Evolutionary conservation across 92 coral and sea anemone genomes (phyloP).

Genomic region (Phenganax stokvisi): DNA sequence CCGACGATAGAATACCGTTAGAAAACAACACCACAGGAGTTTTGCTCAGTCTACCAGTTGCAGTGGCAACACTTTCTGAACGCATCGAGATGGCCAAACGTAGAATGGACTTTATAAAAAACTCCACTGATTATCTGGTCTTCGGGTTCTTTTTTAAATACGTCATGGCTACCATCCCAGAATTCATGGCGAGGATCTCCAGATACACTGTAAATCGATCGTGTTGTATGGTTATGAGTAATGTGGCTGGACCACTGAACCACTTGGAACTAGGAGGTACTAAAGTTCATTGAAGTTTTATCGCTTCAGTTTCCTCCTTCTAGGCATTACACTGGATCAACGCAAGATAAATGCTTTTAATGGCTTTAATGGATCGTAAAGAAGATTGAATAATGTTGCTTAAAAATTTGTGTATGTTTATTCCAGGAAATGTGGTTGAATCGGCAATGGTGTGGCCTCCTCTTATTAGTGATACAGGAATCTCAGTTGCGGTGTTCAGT

Average conservation of each 20-base stretch:
- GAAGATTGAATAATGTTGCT: not conserved
- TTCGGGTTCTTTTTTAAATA: constrained; percentile 73
- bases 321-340: too few relatives aligned
- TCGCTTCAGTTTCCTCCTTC: too few relatives aligned
- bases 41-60: constrained; percentile 77
- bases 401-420: not conserved
- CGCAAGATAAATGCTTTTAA: too few relatives aligned
- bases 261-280: constrained; percentile 64
- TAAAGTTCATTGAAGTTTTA: not conserved
- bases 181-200: constrained; percentile 71
- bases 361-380: too few relatives aligned
- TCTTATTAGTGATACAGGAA: constrained; percentile 82
- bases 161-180: constrained; percentile 77
- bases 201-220: constrained; percentile 63
- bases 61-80: constrained; percentile 52
- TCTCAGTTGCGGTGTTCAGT: constrained; percentile 86
- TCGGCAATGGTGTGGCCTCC: constrained; percentile 98
- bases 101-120: constrained; percentile 83
- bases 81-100: constrained; percentile 81
- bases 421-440: constrained; percentile 56
- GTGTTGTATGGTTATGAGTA: constrained; percentile 83
- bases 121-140: constrained; percentile 77
- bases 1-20: constrained; percentile 73
- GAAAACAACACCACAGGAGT: constrained; percentile 89
- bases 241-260: constrained; percentile 91